These are phyloP conservation scores for Drosophila micromelanica DNA, from an alignment of 1,140 invertebrate species.

Conservation along the genomic window DNA sequence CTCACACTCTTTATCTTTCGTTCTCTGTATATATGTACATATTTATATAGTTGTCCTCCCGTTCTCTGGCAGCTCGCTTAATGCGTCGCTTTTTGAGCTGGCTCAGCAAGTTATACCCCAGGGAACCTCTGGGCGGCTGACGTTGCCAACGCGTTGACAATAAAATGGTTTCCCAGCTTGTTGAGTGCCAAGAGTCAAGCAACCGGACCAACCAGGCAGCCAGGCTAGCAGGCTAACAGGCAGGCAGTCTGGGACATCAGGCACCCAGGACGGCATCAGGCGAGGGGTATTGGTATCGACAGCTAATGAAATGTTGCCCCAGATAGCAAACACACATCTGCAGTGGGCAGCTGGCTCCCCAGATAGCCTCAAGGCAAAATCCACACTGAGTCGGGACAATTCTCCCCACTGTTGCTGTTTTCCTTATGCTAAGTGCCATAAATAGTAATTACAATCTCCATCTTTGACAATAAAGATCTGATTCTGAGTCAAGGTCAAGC, in stretches of 20 bases:
- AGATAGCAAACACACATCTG: constrained; percentile 23
- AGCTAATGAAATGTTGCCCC: constrained; percentile 50
- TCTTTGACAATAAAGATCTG: neutral
- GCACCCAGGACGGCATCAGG: constrained; percentile 4
- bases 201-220: neutral
- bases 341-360: constrained; percentile 6
- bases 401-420: neutral
- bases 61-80: neutral
- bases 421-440: constrained; percentile 35
- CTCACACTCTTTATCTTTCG: neutral
- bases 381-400: neutral
- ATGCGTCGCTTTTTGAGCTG: constrained; percentile 14
- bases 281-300: constrained; percentile 42
- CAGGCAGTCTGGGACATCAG: neutral
- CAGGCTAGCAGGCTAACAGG: neutral
- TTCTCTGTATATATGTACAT: neutral
- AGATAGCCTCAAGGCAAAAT: constrained; percentile 5
- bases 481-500: constrained; percentile 33
- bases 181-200: constrained; percentile 19
- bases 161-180: constrained; percentile 35
- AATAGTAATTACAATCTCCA: constrained; percentile 43
- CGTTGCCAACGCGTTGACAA: constrained; percentile 31
- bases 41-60: neutral
- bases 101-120: constrained; percentile 35
- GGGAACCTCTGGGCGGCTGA: constrained; percentile 37